A percentile compares a stretch with the other conserved stretches of the same genome.
These are phyloP conservation scores for Tortrix viridana DNA, from an alignment of 2,888 invertebrate species.

Conservation along the genomic window DNA sequence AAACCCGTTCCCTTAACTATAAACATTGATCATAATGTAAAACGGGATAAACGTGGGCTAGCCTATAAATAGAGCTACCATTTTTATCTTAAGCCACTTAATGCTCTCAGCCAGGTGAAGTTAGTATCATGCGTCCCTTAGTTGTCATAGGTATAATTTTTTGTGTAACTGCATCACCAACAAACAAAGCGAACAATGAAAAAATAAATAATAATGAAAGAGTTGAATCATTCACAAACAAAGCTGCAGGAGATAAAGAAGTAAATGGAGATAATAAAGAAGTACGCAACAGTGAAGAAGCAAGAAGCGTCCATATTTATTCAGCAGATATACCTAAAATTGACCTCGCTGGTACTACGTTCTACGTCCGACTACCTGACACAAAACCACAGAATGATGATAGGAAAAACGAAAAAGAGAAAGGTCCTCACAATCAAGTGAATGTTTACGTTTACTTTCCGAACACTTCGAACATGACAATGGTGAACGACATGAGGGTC, in stretches of 20 bases:
- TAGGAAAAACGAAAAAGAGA: not conserved
- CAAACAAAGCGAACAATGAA: too few species aligned
- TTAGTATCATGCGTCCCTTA: too few species aligned
- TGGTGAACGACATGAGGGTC: not conserved
- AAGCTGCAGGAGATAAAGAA: not conserved
- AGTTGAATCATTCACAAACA: not conserved
- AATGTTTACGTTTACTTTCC: constrained; percentile 6
- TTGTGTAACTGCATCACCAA: too few species aligned
- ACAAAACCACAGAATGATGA: not conserved
- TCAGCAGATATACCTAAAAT: not conserved
- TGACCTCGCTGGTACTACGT: not conserved
- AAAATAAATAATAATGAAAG: not conserved
- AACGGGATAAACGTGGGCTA: too few species aligned
- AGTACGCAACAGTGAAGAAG: not conserved
- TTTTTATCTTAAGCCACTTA: too few species aligned
- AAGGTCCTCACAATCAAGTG: constrained; percentile 10
- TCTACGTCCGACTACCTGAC: not conserved
- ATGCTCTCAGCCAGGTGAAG: too few species aligned
- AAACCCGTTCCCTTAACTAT: too few species aligned
- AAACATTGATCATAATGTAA: too few species aligned
- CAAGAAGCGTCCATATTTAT: not conserved
- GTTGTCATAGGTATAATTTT: too few species aligned
- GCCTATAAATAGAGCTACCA: too few species aligned
- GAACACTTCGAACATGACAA: not conserved
- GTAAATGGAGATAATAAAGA: not conserved